Conservation (phyloP, 2,113 vertebrate species). For the Corvus moneduloides region DNA sequence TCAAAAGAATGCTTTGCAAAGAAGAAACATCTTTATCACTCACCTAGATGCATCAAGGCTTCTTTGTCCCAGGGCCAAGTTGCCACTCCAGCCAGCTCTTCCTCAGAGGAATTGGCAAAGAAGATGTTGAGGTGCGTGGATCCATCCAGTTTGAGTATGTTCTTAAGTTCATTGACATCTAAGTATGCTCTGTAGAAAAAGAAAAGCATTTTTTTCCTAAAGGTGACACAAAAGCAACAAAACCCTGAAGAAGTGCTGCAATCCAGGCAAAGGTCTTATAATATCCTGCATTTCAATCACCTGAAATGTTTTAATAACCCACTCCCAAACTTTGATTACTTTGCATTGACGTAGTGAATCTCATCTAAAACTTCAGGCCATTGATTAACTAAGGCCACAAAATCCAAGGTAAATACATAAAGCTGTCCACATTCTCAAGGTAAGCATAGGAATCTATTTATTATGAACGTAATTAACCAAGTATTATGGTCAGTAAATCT, state of each 20-base stretch:
- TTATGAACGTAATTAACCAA: constrained; percentile 26
- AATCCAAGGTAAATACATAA: constrained; percentile 31
- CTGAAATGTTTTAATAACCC: constrained; percentile 30
- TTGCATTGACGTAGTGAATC: not conserved
- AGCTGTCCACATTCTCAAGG: not conserved
- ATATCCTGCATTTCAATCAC: not conserved
- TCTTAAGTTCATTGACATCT: constrained; percentile 96
- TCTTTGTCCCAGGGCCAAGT: constrained; percentile 99
- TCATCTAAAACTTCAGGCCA: constrained; percentile 3
- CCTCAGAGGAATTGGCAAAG: constrained; percentile 97
- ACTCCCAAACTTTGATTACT: constrained; percentile 36
- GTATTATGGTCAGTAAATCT: constrained; percentile 25
- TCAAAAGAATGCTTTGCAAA: constrained; percentile 41
- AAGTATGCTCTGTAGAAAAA: constrained; percentile 88
- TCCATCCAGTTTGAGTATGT: constrained; percentile 89
- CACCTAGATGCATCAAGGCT: constrained; percentile 94
- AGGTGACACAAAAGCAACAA: not conserved
- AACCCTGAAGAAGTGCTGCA: not conserved
- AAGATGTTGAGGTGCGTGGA: constrained; percentile 98
- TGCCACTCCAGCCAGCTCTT: constrained; percentile 94
- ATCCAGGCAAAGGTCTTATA: not conserved
- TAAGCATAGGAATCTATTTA: constrained; percentile 10
- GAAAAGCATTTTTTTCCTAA: not conserved
- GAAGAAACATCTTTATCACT: constrained; percentile 57
- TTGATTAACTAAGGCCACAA: constrained; percentile 37